phyloP scores from a whole-genome alignment of 2,888 invertebrate genomes.

The Lutraria lutraria region DNA sequence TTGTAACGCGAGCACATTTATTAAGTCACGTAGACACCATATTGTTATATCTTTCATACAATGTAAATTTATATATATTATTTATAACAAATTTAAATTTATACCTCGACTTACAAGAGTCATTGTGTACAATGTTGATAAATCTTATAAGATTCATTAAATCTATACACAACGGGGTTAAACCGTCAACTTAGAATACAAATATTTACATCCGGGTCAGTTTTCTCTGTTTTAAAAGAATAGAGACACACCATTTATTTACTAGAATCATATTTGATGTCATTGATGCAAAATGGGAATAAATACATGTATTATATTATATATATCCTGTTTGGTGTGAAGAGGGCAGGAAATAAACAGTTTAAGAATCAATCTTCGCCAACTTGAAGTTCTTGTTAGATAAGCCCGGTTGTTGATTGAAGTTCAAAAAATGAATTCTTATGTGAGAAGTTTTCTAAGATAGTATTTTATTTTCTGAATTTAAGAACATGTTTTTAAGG shows the following conservation, averaged over 20 bases:
- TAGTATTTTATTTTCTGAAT: not conserved
- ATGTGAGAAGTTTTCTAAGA: not conserved
- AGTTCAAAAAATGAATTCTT: not conserved
- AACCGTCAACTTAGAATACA: not conserved
- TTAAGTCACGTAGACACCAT: no score
- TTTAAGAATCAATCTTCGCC: not conserved
- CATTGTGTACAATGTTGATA: not conserved
- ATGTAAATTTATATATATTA: no score
- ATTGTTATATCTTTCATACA: no score
- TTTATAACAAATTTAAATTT: not conserved
- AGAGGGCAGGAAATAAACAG: not conserved
- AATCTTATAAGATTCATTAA: not conserved
- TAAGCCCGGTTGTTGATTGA: not conserved
- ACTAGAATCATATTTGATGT: not conserved
- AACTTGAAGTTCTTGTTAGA: conserved; percentile 7
- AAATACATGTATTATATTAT: no score
- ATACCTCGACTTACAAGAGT: not conserved
- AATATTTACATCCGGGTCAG: not conserved
- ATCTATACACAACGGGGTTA: not conserved
- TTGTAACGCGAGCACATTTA: no score
- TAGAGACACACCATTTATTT: no score
- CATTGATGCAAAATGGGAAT: conserved; percentile 6
- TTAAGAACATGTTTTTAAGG: no score
- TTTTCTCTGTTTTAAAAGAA: not conserved
- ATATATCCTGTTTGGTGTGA: not conserved